Evolutionary conservation across 2,797 vertebrate genomes (phyloP).

Genomic region (Neoniphon sammara): DNA sequence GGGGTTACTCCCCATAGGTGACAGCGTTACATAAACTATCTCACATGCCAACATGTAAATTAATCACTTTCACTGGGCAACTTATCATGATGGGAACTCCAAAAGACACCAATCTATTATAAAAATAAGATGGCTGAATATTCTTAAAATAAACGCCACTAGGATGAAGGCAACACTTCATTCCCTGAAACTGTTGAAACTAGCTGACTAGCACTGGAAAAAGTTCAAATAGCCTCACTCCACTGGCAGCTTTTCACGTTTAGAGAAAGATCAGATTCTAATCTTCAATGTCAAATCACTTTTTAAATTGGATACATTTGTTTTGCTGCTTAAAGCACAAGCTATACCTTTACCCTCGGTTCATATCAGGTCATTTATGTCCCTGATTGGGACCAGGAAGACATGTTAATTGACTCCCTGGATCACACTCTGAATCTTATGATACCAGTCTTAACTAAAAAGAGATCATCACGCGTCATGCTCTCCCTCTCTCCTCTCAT

Average conservation of each 20-base stretch:
- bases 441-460: conserved; percentile 57
- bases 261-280: too few relatives aligned
- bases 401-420: conserved; percentile 35
- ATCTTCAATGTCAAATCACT: too few relatives aligned
- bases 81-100: conserved; percentile 10
- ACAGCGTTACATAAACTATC: neutral
- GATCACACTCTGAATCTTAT: conserved; percentile 51
- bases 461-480: conserved; percentile 32
- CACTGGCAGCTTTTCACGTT: too few relatives aligned
- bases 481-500: conserved; percentile 30
- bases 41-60: conserved; percentile 27
- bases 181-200: too few relatives aligned
- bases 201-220: too few relatives aligned
- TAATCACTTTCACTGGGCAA: conserved; percentile 3
- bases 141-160: too few relatives aligned
- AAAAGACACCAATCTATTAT: conserved; percentile 6
- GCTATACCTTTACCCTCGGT: neutral
- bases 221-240: too few relatives aligned
- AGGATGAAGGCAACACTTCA: too few relatives aligned
- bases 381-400: conserved; percentile 2
- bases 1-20: conserved; percentile 1
- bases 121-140: too few relatives aligned
- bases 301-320: too few relatives aligned
- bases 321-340: neutral
- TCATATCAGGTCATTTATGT: conserved; percentile 15